Evolutionary conservation across 2,888 invertebrate species (phyloP).

Genomic region (Gerris lacustris): DNA sequence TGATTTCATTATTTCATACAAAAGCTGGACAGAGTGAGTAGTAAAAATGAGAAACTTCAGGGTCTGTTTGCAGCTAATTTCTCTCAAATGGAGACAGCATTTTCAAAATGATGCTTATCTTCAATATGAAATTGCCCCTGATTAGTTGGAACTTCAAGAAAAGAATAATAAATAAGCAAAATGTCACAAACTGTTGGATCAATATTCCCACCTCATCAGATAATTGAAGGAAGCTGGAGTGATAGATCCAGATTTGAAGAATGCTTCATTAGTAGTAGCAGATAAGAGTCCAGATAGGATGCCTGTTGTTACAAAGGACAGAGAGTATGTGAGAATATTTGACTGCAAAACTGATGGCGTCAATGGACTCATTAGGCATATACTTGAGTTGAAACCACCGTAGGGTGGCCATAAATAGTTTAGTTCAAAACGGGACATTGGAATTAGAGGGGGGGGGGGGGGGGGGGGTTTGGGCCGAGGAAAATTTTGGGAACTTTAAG

Average conservation of each 20-base stretch:
- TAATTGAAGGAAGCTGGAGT: conserved; percentile 23
- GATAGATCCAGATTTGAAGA: conserved; percentile 8
- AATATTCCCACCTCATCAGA: conserved; percentile 49
- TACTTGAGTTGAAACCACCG: conserved; percentile 49
- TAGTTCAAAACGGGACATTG: background rate
- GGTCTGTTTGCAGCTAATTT: conserved; percentile 51
- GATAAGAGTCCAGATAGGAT: conserved; percentile 11
- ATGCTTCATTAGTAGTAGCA: background rate
- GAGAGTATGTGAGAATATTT: conserved; percentile 75
- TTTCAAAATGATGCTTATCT: conserved; percentile 70
- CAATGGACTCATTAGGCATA: conserved; percentile 59
- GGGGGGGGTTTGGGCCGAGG: too few species aligned
- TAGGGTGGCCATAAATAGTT: background rate
- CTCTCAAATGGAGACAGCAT: conserved; percentile 46
- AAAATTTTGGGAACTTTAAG: too few species aligned
- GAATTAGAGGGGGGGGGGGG: too few species aligned
- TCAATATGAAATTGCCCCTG: conserved; percentile 65
- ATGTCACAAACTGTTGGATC: conserved; percentile 60
- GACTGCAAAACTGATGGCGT: conserved; percentile 78
- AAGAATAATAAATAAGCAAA: conserved; percentile 59
- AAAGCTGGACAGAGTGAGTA: conserved; percentile 64
- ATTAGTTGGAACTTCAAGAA: conserved; percentile 50
- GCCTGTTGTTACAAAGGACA: conserved; percentile 53
- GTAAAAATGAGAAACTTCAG: conserved; percentile 75
- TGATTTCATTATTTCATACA: conserved; percentile 50